Conservation (phyloP, 1,140 invertebrate species). For the Daktulosphaira vitifoliae region DNA sequence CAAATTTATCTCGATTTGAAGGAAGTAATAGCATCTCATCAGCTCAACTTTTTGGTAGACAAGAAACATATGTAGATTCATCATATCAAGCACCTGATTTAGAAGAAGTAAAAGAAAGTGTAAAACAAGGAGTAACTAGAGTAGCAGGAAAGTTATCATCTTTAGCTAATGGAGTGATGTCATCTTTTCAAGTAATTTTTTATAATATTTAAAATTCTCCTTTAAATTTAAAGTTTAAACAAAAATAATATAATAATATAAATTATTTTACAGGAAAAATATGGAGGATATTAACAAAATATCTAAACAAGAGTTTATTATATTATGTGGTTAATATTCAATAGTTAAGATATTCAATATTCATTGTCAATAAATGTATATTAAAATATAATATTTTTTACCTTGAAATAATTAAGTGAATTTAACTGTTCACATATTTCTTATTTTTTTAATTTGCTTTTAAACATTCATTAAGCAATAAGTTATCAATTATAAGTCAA, state of each 20-base stretch:
- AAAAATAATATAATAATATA: not conserved
- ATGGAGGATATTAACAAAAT: slow-evolving; percentile 32
- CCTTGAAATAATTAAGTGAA: too few species aligned
- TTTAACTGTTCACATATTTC: too few species aligned
- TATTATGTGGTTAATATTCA: too few species aligned
- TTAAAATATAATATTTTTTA: too few species aligned
- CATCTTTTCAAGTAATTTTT: slow-evolving; percentile 65
- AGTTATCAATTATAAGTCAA: too few species aligned
- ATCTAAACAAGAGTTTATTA: too few species aligned
- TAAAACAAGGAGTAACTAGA: slow-evolving; percentile 90
- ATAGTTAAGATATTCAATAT: too few species aligned
- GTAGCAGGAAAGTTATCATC: slow-evolving; percentile 89
- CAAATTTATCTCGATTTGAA: slow-evolving; percentile 68
- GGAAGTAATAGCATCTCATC: slow-evolving; percentile 91
- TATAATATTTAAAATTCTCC: not conserved
- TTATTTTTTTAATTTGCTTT: too few species aligned
- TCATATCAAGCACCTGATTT: slow-evolving; percentile 57
- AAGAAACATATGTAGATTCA: slow-evolving; percentile 42
- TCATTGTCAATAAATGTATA: too few species aligned
- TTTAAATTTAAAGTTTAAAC: not conserved
- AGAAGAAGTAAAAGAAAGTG: slow-evolving; percentile 92
- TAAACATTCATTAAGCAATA: too few species aligned
- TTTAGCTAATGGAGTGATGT: slow-evolving; percentile 88
- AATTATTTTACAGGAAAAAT: slow-evolving; percentile 17
- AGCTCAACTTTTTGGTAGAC: slow-evolving; percentile 83